A percentile compares a stretch with the other conserved stretches of the same genome.
These are phyloP conservation scores for Hypercompe scribonia DNA, from an alignment of 2,888 invertebrate species.

Conservation along the genomic window DNA sequence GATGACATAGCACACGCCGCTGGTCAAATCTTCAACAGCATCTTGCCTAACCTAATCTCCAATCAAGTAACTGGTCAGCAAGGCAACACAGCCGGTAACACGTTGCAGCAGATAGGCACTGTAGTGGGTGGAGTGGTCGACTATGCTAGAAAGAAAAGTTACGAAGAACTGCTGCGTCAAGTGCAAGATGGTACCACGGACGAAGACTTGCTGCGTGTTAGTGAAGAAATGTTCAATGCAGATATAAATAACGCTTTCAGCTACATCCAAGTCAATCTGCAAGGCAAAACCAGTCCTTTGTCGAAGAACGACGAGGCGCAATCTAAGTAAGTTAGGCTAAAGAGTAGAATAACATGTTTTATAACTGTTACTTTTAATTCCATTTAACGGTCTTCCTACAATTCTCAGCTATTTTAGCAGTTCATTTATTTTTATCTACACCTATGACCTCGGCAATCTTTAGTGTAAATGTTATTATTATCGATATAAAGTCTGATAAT, in stretches of 20 bases:
- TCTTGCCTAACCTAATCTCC: conserved; percentile 76
- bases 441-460: not conserved
- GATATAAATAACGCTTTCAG: conserved; percentile 92
- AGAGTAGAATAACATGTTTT: conserved; percentile 7
- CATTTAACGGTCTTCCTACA: not conserved
- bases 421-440: not conserved
- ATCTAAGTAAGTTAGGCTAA: conserved; percentile 87
- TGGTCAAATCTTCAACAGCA: conserved; percentile 80
- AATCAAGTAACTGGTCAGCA: conserved; percentile 76
- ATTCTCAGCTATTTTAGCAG: not conserved
- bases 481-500: not conserved
- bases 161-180: conserved; percentile 77
- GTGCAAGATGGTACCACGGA: conserved; percentile 87
- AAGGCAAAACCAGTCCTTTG: conserved; percentile 90
- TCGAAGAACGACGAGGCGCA: conserved; percentile 91
- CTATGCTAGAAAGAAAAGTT: conserved; percentile 82
- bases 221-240: conserved; percentile 90
- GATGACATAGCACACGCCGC: conserved; percentile 79
- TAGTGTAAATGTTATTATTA: not conserved
- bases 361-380: not conserved
- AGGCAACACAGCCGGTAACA: conserved; percentile 77
- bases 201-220: conserved; percentile 89
- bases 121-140: conserved; percentile 83
- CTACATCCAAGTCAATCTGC: conserved; percentile 90
- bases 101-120: conserved; percentile 78